Evolutionary conservation across 1,140 invertebrate species (phyloP), one percentile per base, ranked within the genome.

Genomic region (Vollenhovia emeryi): DNA sequence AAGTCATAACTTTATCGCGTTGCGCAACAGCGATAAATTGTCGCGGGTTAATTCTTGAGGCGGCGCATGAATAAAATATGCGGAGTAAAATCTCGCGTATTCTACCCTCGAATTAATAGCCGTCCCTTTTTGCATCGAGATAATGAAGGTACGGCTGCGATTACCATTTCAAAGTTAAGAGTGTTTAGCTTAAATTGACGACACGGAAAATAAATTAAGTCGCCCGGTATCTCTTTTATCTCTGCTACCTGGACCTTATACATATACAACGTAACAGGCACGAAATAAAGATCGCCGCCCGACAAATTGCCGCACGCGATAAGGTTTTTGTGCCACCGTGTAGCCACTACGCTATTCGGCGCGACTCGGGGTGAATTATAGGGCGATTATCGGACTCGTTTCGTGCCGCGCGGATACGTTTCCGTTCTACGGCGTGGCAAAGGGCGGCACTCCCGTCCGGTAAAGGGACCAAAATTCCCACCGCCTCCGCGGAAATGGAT

Each of bases 321-420:
- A 71, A 57, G 24, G 64, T 73, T 73, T 82, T 80, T 43, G 50
- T 30, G 64, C 50, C 48, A 43, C 18, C 18, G 15, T 30, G 64
- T 69, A 55, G 64, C 78, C n/a, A 71, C 33, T 57, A 15, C 40
- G 21, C 24, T 3, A 11, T 80, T 69, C 64, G 78, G 18, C 24
- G 64, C 78, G 50, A 82, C 73, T 71, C 78, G n/a, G 50, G 15
- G 45, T 82, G 66, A 82, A 82, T 73, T 82, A 82, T 82, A 71
- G 50, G 55, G 40, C 66, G 78, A 82, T 82, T 82, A 82, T 82
- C 78, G 52, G 50, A 82, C 66, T 71, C 66, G 78, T 71, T 82
- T 71, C 66, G 78, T 82, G 66, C 50, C 78, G 36, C 78, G 36
- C 45, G 30, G 59, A 4, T 66, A 64, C 36, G 78, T 82, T 82